Percentiles rank a stretch among this genome's conserved stretches.
These are phyloP conservation scores for Linnaemya tessellans DNA, from an alignment of 2,888 invertebrate genomes.

Conservation along the genomic window DNA sequence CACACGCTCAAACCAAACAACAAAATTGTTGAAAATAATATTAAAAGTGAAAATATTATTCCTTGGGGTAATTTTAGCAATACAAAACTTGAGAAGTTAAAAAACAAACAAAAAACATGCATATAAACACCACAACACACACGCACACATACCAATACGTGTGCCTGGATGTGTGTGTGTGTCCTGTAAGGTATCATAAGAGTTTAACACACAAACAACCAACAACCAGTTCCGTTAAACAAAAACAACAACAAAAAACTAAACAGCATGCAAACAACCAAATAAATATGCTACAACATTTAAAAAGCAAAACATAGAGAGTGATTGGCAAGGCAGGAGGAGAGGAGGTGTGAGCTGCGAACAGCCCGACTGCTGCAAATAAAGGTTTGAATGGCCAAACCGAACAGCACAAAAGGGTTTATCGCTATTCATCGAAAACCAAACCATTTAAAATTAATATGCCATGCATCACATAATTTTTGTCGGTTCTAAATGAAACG, in stretches of 20 bases:
- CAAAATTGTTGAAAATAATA: conserved; percentile 67
- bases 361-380: neutral
- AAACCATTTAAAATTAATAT: conserved; percentile 69
- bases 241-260: too few species aligned
- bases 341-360: neutral
- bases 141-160: neutral
- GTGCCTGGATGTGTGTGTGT: neutral
- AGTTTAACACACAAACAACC: neutral
- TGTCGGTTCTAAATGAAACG: conserved; percentile 57
- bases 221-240: neutral
- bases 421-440: conserved; percentile 51
- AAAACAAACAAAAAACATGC: conserved; percentile 12
- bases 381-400: conserved; percentile 22
- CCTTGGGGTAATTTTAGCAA: conserved; percentile 71
- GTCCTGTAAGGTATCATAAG: neutral
- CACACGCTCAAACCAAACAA: neutral
- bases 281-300: conserved; percentile 51
- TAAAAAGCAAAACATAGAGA: neutral
- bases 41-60: conserved; percentile 72
- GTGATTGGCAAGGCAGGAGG: neutral
- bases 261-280: neutral
- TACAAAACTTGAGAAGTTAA: conserved; percentile 16
- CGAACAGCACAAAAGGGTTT: conserved; percentile 14
- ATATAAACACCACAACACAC: conserved; percentile 23
- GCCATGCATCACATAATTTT: conserved; percentile 63